Conservation (phyloP, 1,140 invertebrate genomes). For the Mya arenaria region DNA sequence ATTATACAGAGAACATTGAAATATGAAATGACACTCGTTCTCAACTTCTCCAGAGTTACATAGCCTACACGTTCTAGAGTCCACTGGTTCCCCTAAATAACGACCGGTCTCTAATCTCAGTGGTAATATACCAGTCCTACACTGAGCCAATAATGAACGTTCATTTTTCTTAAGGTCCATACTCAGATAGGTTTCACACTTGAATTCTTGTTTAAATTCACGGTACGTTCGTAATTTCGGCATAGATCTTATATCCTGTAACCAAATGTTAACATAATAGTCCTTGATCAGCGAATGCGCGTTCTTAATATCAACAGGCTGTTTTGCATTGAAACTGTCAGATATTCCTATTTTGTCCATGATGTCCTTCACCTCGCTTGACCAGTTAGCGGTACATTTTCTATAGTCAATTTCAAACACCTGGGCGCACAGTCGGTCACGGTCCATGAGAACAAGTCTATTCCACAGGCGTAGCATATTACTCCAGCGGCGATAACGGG, state of each 20-base stretch:
- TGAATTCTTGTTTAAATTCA: not conserved
- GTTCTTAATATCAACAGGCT: not conserved
- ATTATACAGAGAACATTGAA: too few species aligned
- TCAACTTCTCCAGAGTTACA: too few species aligned
- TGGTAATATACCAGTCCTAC: not conserved
- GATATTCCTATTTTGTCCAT: not conserved
- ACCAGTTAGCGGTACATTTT: constrained; percentile 34
- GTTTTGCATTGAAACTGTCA: not conserved
- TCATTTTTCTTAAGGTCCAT: not conserved
- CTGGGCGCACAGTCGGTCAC: constrained; percentile 1
- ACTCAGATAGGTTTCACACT: not conserved
- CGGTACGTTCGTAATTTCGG: not conserved
- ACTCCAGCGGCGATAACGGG: not conserved
- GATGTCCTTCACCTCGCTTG: constrained; percentile 19
- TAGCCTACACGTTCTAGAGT: not conserved
- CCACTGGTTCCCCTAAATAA: not conserved
- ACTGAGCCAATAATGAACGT: not conserved
- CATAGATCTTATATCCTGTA: not conserved
- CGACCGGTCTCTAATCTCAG: not conserved
- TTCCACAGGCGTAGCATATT: constrained; percentile 34
- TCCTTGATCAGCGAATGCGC: not conserved
- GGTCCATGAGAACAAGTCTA: not conserved
- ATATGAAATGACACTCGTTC: too few species aligned
- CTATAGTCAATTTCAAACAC: constrained; percentile 29
- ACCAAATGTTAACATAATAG: not conserved